Evolutionary conservation across 1,140 invertebrate genomes (phyloP), one percentile per base, ranked within the genome.

Genomic region (Metopolophium dirhodum): DNA sequence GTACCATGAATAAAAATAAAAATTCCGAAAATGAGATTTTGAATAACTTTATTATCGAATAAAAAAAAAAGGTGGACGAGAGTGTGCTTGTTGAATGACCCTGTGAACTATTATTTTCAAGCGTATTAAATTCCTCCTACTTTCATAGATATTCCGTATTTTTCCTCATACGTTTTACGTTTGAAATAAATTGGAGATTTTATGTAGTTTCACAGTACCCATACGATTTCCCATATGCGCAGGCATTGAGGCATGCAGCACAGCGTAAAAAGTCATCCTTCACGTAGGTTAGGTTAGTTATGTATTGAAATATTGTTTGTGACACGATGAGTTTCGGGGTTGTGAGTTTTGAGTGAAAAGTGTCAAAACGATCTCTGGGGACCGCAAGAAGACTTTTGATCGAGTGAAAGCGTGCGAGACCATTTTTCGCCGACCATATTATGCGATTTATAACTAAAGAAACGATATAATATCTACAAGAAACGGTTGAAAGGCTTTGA

Each of bases 301-400:
- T 4, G 41, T 45, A 61, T 68, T 90, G 57, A 90, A 90, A 90
- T 90, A 61, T 61, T 45, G 9, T 45, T 90, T 61, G 87, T 89
- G 87, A 22, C n/a, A 20, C 86, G 0, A 9, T 1, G 23, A 45
- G 11, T 30, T 90, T 90, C 30, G 54, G 11, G 22, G 14, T 45
- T 89, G 57, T 37, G 20, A 37, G 35, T 57, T 68, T 68, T n/a
- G 54, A 90, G 57, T 68, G 37, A 68, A 68, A 68, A 68, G 89
- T 68, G 54, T 61, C 37, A 45, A 51, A 14, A 90, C 23, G 0
- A 11, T 7, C 35, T 37, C n/a, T 54, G 37, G 30, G 18, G 47
- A 26, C 23, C 6, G 23, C 18, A 0, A 30, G 47, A 20, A 87
- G 22, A 89, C 8, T 68, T 90, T 90, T 90, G 89, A 90, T 90